Evolutionary conservation across 2,888 invertebrate genomes (phyloP), one percentile per base, ranked within the genome.

Genomic region (Hypercompe scribonia): DNA sequence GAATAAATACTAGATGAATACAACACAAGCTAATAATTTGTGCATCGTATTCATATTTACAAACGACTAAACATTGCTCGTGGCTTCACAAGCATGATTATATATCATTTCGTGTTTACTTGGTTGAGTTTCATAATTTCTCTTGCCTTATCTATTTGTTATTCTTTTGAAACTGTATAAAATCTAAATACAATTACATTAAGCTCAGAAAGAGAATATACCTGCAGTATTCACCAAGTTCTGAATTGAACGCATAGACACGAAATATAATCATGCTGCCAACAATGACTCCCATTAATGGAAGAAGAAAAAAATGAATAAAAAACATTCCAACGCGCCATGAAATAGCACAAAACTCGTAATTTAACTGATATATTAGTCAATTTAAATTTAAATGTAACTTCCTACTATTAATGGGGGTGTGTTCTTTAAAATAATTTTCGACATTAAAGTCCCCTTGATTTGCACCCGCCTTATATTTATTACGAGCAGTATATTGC

Each of bases 341-440:
- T 54, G 18, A 68, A 67, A 67, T 67, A n/a, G 34, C 46, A 67
- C 34, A 67, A 67, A 34, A 34, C 50, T 54, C 54, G 50, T 54
- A 68, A 68, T 68, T 87, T 84, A 74, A 68, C 82, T 87, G 85
- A 88, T 86, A 85, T 87, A 87, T 84, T 85, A 85, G 84, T 81
- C 86, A 82, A 88, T 88, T 88, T 87, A 81, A 88, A 88, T 86
- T 88, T 84, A 81, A 88, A 86, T 86, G 84, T 84, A 83, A 86
- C 82, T 84, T 84, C 76, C 77, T 81, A 75, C 77, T 77, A 82
- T 84, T 81, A 85, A 81, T 79, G 75, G 76, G 75, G 76, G 75
- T 58, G 75, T 76, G 78, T 81, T 72, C 74, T 84, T 79, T 81
- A 80, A 82, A 82, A 81, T 84, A 78, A 76, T 85, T 85, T 79